Evolutionary conservation across 1,140 invertebrate genomes (phyloP), one percentile per base, ranked within the genome.

Genomic region (Trachelipus rathkii): DNA sequence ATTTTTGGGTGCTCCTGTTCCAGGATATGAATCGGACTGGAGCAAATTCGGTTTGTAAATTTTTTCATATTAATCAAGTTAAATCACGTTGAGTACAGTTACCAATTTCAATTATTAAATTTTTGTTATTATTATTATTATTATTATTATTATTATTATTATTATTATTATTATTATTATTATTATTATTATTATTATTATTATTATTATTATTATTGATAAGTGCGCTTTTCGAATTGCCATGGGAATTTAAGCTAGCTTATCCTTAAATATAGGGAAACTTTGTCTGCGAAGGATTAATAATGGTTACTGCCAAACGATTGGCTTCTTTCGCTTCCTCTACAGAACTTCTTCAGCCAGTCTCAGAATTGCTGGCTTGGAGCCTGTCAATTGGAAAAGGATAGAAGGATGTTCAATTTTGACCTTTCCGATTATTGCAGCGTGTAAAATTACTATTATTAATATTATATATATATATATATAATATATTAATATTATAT

Each of bases 321-420:
- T 82, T 91, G 90, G 90, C 83, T 91, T n/a, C 83, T 91, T 23
- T 1, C 89, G 88, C 83, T 91, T 91, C 83, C 82, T 91, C 10
- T 91, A 91, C 81, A 84, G 90, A 72, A 89, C 90, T 23, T 86
- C 90, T 10, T 89, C 89, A 50, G 86, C 85, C 46, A 85, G 87
- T 67, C 83, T 89, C 13, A 86, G 82, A 71, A 89, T 91, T 73
- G 90, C 90, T 72, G 90, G 90, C 5, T 83, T 91, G 3, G 85
- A 87, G 77, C 87, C 88, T 68, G 84, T 91, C 46, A 85, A 86
- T 44, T 88, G 87, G 85, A 79, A 87, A 10, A n/a, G n/a, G 84
- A 88, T 80, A 82, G 86, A 53, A 84, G 88, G 78, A 88, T 91
- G 84, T 84, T 84, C 21, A 91, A 91, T 84, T 84, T 91, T 76